Percentiles rank a stretch among this genome's conserved stretches.
Evolutionary conservation across 2,888 invertebrate genomes (phyloP).

Genomic region (Drepanosiphum platanoidis): DNA sequence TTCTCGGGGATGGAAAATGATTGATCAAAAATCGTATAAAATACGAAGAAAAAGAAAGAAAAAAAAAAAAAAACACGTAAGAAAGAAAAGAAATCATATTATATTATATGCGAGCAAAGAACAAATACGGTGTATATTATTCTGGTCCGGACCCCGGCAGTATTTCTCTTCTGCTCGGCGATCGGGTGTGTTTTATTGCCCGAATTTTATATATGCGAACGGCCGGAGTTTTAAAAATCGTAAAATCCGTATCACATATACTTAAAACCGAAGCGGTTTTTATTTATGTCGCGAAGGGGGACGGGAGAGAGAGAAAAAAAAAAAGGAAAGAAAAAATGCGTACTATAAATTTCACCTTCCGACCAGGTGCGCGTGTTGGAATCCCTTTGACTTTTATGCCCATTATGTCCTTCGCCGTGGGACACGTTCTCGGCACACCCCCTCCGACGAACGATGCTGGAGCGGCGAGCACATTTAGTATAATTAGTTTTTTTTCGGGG

Average conservation of each 20-base stretch:
- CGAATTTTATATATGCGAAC: conserved; percentile 54
- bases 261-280: conserved; percentile 61
- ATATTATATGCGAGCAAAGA: conserved; percentile 41
- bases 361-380: conserved; percentile 56
- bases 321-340: conserved; percentile 17
- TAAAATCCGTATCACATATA: conserved; percentile 58
- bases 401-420: conserved; percentile 59
- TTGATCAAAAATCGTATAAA: conserved; percentile 61
- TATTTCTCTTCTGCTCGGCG: conserved; percentile 17
- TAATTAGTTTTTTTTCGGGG: conserved; percentile 49
- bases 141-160: conserved; percentile 44
- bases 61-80: not conserved
- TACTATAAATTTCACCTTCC: conserved; percentile 61
- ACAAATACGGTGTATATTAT: conserved; percentile 56
- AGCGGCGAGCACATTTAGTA: not conserved
- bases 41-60: not conserved
- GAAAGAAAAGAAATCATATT: conserved; percentile 52
- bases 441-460: not conserved
- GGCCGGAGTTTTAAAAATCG: conserved; percentile 61
- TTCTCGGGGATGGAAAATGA: conserved; percentile 58
- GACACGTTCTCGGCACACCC: not conserved
- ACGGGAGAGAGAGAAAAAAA: conserved; percentile 8
- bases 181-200: conserved; percentile 61
- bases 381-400: conserved; percentile 62
- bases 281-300: conserved; percentile 52